A percentile compares a stretch with the other conserved stretches of the same genome.
These are phyloP conservation scores for Operophtera brumata DNA, from an alignment of 2,888 invertebrate species.

Conservation along the genomic window DNA sequence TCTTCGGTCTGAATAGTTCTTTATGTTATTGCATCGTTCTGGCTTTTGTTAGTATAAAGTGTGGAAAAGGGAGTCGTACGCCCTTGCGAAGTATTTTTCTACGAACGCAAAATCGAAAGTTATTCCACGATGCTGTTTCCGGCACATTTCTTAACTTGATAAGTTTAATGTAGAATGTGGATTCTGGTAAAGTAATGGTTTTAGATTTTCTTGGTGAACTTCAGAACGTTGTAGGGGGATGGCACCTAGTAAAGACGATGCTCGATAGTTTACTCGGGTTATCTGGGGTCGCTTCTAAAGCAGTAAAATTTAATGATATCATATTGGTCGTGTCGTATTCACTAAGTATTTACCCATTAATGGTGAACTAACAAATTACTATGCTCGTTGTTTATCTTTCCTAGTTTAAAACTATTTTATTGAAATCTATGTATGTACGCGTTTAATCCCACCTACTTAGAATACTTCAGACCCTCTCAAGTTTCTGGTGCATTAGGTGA, in stretches of 20 bases:
- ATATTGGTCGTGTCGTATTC: conserved; percentile 67
- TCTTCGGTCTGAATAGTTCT: conserved; percentile 12
- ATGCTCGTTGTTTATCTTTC: conserved; percentile 51
- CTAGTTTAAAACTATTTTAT: conserved; percentile 29
- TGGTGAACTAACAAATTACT: conserved; percentile 67
- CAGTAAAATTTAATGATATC: conserved; percentile 80
- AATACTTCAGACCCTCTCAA: neutral
- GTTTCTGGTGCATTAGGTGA: neutral
- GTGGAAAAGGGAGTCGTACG: no score
- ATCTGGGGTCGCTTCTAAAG: conserved; percentile 76
- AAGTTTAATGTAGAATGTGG: neutral
- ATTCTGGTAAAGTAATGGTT: no score
- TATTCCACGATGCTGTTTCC: neutral
- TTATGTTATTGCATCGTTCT: conserved; percentile 11
- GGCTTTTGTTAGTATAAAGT: neutral
- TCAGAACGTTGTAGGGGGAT: conserved; percentile 52
- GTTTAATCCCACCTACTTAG: neutral
- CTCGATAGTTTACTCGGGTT: conserved; percentile 70
- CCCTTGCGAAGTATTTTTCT: no score
- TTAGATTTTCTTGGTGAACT: conserved; percentile 29
- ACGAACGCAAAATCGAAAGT: no score
- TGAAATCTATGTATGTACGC: conserved; percentile 6
- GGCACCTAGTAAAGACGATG: conserved; percentile 65
- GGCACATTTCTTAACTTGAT: neutral
- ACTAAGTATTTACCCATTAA: conserved; percentile 72